Conservation (phyloP, 2,888 invertebrate genomes). For the Podotricha telesiphe region DNA sequence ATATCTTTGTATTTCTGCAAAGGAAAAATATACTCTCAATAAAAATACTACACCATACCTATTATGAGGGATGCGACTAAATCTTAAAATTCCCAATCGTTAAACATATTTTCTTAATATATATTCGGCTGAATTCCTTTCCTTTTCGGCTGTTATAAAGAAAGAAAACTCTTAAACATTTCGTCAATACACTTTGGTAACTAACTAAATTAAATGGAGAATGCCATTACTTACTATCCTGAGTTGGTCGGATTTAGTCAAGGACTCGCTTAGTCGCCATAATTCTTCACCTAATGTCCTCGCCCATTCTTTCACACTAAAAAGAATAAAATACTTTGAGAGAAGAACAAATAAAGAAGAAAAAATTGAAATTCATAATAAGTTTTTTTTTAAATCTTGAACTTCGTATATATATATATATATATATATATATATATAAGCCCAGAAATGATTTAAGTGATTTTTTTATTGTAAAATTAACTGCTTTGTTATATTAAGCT, state of each 20-base stretch:
- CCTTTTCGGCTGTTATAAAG: not conserved
- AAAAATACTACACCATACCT: constrained; percentile 43
- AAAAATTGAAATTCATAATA: too few species aligned
- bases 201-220: constrained; percentile 3
- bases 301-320: constrained; percentile 91
- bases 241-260: constrained; percentile 91
- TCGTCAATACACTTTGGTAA: not conserved
- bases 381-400: too few species aligned
- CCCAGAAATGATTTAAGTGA: not conserved
- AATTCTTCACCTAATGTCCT: constrained; percentile 90
- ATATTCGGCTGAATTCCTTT: too few species aligned
- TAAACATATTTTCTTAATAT: not conserved
- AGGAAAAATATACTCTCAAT: not conserved
- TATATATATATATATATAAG: too few species aligned
- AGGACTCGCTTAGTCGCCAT: constrained; percentile 89
- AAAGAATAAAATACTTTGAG: constrained; percentile 49
- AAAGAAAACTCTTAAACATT: not conserved
- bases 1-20: constrained; percentile 89
- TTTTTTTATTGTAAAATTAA: not conserved
- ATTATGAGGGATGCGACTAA: not conserved
- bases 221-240: constrained; percentile 84
- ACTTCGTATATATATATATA: too few species aligned
- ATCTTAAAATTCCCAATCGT: not conserved
- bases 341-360: not conserved
- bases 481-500: not conserved